Evolutionary conservation across 1,140 invertebrate genomes (phyloP).

Genomic region (Drosophila sturtevanti): DNA sequence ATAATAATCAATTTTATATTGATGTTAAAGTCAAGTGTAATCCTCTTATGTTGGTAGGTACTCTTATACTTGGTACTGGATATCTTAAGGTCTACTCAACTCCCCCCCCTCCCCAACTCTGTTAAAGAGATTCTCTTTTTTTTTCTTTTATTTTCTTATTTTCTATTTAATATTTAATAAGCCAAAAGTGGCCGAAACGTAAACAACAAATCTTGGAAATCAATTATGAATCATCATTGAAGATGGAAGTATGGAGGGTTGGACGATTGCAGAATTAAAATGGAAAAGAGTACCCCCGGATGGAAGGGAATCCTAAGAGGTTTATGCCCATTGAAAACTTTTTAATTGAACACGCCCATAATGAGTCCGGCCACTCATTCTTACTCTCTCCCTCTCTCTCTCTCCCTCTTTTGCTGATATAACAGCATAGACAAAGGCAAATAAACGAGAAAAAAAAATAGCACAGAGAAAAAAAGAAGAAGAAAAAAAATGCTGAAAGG

Average conservation of each 20-base stretch:
- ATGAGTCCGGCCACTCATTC: constrained; percentile 25
- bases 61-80: neutral
- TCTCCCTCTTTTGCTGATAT: no score
- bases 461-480: neutral
- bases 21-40: no score
- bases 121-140: no score
- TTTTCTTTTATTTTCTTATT: no score
- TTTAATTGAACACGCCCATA: constrained; percentile 69
- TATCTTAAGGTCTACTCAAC: neutral
- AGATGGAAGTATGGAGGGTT: neutral
- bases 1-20: no score
- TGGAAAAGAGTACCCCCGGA: neutral
- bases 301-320: constrained; percentile 56
- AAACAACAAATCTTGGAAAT: constrained; percentile 64
- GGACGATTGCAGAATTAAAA: neutral
- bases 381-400: constrained; percentile 8
- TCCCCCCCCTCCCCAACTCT: no score
- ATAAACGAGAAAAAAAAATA: constrained; percentile 4
- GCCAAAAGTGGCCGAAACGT: constrained; percentile 62
- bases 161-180: constrained; percentile 76
- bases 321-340: constrained; percentile 53
- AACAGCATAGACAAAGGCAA: constrained; percentile 31
- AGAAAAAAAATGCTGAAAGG: neutral
- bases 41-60: no score
- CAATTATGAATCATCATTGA: constrained; percentile 54